Evolutionary conservation across 2,888 invertebrate species (phyloP).

Genomic region (Glyphotaelius pellucidus): DNA sequence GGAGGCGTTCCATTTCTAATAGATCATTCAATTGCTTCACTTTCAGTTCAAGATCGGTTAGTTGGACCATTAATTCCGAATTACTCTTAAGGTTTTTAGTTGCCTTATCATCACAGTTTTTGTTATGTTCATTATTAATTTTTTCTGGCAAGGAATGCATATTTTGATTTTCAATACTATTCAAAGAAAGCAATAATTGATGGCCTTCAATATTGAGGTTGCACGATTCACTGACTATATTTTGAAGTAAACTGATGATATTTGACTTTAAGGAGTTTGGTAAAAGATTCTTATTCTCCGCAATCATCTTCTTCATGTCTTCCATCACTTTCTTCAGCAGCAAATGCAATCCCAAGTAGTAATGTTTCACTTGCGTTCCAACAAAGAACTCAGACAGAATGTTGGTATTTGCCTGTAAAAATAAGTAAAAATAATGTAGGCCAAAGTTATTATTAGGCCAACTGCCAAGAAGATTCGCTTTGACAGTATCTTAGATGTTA

Average conservation of each 20-base stretch:
- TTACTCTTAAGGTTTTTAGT: neutral
- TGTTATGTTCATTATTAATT: slow-evolving; percentile 5
- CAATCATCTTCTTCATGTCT: slow-evolving; percentile 52
- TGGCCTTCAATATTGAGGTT: slow-evolving; percentile 38
- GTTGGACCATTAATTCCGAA: slow-evolving; percentile 35
- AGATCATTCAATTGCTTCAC: slow-evolving; percentile 60
- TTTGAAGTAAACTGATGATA: slow-evolving; percentile 40
- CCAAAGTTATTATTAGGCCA: neutral
- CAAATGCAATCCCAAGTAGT: slow-evolving; percentile 48
- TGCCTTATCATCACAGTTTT: slow-evolving; percentile 14
- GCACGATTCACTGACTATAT: slow-evolving; percentile 48
- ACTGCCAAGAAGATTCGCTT: neutral
- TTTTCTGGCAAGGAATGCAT: neutral
- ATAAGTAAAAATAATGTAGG: slow-evolving; percentile 32
- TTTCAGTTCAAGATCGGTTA: slow-evolving; percentile 40
- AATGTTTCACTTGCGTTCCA: slow-evolving; percentile 52
- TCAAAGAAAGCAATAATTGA: slow-evolving; percentile 25
- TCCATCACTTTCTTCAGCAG: slow-evolving; percentile 54
- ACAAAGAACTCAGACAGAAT: slow-evolving; percentile 46
- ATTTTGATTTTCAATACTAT: slow-evolving; percentile 13
- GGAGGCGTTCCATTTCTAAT: slow-evolving; percentile 66
- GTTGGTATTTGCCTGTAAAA: slow-evolving; percentile 57
- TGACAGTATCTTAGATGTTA: neutral
- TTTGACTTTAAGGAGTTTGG: slow-evolving; percentile 31
- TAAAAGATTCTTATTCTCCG: slow-evolving; percentile 20